These are phyloP conservation scores for Rhamphomyia laevipes DNA, from an alignment of 2,888 invertebrate genomes.

Conservation along the genomic window DNA sequence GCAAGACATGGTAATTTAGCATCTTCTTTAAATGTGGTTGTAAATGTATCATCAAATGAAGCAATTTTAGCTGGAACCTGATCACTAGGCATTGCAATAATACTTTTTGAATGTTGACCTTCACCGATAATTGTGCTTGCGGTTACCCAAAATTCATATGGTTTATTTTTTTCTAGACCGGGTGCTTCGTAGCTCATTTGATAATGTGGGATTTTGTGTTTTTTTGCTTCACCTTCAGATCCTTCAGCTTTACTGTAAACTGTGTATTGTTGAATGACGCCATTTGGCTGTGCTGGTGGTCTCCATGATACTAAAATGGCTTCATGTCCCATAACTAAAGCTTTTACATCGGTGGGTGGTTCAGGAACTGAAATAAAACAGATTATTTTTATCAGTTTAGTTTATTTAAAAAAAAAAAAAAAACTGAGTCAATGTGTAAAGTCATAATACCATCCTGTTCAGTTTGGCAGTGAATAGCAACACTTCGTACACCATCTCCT, in stretches of 20 bases:
- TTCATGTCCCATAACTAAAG: conserved; percentile 81
- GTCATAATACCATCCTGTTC: conserved; percentile 73
- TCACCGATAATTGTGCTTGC: conserved; percentile 90
- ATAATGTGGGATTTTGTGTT: conserved; percentile 68
- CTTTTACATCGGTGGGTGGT: conserved; percentile 85
- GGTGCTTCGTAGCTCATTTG: conserved; percentile 81
- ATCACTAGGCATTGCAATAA: conserved; percentile 67
- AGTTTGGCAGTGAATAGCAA: conserved; percentile 78
- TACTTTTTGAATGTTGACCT: conserved; percentile 80
- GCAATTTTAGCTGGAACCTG: conserved; percentile 85
- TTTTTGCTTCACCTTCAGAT: conserved; percentile 51
- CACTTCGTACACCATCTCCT: conserved; percentile 77
- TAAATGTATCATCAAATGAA: conserved; percentile 88
- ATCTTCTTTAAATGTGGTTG: conserved; percentile 83
- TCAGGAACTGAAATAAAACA: conserved; percentile 62
- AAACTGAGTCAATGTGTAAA: background rate
- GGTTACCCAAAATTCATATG: conserved; percentile 90
- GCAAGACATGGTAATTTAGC: conserved; percentile 84
- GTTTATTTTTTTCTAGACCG: conserved; percentile 65
- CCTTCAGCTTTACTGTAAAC: conserved; percentile 75
- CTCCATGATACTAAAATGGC: conserved; percentile 91
- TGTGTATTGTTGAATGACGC: conserved; percentile 84
- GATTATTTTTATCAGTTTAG: no score
- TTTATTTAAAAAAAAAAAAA: background rate
- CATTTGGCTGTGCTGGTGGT: conserved; percentile 84